phyloP scores from a whole-genome alignment of 2,888 invertebrate species.

The Pandemis corylana region DNA sequence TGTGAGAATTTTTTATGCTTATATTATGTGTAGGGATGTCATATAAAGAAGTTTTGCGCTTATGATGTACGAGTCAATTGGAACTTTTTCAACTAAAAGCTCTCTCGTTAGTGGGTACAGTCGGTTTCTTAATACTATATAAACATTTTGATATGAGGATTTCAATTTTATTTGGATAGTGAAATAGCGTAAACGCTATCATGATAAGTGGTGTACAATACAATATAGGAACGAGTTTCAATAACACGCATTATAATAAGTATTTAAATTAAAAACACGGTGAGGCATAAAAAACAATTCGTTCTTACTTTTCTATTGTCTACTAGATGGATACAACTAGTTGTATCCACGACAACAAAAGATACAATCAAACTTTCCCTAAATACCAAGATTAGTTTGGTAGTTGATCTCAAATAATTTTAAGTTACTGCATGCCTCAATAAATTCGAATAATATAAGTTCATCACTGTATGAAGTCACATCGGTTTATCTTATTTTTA shows the following conservation, averaged over 20 bases:
- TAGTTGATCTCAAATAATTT: no score
- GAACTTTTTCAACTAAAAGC: slow-evolving; percentile 23
- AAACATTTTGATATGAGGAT: background rate
- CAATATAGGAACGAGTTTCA: no score
- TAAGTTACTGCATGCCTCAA: background rate
- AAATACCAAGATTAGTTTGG: no score
- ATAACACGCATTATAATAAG: no score
- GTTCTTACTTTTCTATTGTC: no score
- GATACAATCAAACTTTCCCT: no score
- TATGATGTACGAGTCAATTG: slow-evolving; percentile 1
- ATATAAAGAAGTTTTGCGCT: slow-evolving; percentile 21
- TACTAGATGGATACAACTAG: no score
- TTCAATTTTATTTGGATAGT: background rate
- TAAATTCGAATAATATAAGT: background rate
- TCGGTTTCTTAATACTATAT: background rate
- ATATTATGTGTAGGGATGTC: slow-evolving; percentile 20
- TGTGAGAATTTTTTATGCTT: background rate
- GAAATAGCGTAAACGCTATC: no score
- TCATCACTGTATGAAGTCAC: background rate
- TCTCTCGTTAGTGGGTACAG: background rate
- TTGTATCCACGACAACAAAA: no score
- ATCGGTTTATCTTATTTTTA: background rate
- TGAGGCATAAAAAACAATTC: no score
- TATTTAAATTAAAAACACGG: no score
- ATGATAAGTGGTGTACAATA: no score